Evolutionary conservation across 2,113 vertebrate species (phyloP).

Genomic region (Oostethus manadensis): DNA sequence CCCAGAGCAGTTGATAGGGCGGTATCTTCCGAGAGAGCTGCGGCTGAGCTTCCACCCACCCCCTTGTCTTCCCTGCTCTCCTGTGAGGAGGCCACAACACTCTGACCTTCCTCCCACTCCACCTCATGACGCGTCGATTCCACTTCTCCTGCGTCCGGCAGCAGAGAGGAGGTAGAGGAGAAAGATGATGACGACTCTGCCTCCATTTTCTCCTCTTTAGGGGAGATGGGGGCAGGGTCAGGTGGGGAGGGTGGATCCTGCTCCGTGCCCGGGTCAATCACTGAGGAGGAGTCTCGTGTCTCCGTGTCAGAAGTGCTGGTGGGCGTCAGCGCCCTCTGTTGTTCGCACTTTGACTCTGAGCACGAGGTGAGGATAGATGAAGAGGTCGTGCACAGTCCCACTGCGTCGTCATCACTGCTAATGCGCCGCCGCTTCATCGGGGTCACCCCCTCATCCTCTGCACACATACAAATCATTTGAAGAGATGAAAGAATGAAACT

Average conservation of each 20-base stretch:
- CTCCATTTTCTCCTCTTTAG: constrained; percentile 88
- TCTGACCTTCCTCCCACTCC: constrained; percentile 48
- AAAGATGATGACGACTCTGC: constrained; percentile 70
- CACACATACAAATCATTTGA: constrained; percentile 29
- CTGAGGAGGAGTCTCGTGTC: constrained; percentile 92
- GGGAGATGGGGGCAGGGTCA: constrained; percentile 41
- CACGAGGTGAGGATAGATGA: constrained; percentile 46
- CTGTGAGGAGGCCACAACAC: constrained; percentile 29
- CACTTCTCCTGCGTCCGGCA: constrained; percentile 69
- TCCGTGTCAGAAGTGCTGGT: constrained; percentile 94
- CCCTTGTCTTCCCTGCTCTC: constrained; percentile 60
- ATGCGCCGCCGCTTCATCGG: constrained; percentile 90
- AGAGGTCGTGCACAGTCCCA: constrained; percentile 38
- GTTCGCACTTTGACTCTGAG: constrained; percentile 76
- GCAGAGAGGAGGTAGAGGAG: constrained; percentile 75
- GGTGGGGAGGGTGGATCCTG: constrained; percentile 89
- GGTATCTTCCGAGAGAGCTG: constrained; percentile 73
- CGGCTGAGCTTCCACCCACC: constrained; percentile 36
- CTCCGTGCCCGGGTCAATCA: constrained; percentile 97
- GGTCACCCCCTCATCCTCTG: constrained; percentile 91
- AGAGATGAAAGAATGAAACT: too few species aligned
- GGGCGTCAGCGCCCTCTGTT: constrained; percentile 85
- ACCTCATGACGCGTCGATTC: constrained; percentile 38
- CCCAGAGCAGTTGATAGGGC: constrained; percentile 78
- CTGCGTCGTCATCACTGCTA: constrained; percentile 82